Percentiles rank a stretch among this genome's conserved stretches.
These are phyloP conservation scores for Misgurnus anguillicaudatus DNA, from an alignment of 2,113 vertebrate genomes.

Conservation along the genomic window DNA sequence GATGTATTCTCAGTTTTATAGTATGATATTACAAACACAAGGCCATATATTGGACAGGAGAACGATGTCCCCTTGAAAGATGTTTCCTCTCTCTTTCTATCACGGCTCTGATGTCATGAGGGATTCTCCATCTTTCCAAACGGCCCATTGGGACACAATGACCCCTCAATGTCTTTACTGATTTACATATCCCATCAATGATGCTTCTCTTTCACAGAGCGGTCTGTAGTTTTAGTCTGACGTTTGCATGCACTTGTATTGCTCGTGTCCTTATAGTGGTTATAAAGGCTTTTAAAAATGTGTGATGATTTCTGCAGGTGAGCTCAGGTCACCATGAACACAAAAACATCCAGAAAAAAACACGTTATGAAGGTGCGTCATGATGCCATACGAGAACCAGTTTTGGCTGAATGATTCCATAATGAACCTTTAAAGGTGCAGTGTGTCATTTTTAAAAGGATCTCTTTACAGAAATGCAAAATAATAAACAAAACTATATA, in stretches of 20 bases:
- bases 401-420: no score
- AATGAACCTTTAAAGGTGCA: no score
- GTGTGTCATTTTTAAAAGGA: no score
- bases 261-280: conserved; percentile 13
- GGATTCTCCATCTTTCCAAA: conserved; percentile 10
- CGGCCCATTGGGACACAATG: not conserved
- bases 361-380: no score
- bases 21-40: not conserved
- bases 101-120: conserved; percentile 18
- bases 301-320: no score
- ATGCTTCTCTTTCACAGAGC: conserved; percentile 10
- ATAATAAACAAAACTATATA: no score
- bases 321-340: conserved; percentile 17
- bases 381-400: no score
- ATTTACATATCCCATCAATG: conserved; percentile 20
- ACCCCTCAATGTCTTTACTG: not conserved
- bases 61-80: conserved; percentile 9
- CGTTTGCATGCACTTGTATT: not conserved
- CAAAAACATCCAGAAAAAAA: no score
- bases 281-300: not conserved
- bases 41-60: no score
- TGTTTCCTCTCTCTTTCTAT: not conserved
- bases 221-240: not conserved
- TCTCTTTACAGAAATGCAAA: no score
- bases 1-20: not conserved